Conservation (phyloP, 2,797 vertebrate species). For the Rhadinocentrus ornatus region DNA sequence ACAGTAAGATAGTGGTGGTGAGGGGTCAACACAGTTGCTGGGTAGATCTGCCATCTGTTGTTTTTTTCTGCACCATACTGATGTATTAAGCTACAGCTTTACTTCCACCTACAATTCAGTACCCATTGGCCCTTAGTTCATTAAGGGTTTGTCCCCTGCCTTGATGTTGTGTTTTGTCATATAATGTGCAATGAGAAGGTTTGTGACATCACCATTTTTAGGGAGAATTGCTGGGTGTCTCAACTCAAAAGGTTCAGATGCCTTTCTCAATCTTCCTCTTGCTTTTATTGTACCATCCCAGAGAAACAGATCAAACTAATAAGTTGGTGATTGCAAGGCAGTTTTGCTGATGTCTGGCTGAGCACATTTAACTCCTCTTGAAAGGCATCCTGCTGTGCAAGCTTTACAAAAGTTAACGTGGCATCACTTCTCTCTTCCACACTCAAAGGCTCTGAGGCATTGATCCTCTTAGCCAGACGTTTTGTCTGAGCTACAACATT, state of each 20-base stretch:
- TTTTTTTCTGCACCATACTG: neutral
- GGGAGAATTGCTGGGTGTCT: constrained; percentile 34
- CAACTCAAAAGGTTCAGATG: neutral
- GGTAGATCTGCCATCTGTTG: neutral
- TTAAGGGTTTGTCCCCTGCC: constrained; percentile 23
- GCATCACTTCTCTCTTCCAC: constrained; percentile 20
- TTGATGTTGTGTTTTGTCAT: constrained; percentile 33
- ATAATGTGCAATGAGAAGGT: constrained; percentile 10
- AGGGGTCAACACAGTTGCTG: neutral
- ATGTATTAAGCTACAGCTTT: neutral
- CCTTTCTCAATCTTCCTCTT: constrained; percentile 16
- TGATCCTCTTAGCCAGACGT: neutral
- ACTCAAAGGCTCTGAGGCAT: neutral
- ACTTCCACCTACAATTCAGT: constrained; percentile 8
- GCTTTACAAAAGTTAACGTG: neutral
- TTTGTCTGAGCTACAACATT: constrained; percentile 19
- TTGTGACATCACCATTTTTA: neutral
- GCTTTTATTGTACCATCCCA: constrained; percentile 21
- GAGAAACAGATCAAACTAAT: constrained; percentile 22
- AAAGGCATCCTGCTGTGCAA: constrained; percentile 27
- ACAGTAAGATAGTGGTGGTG: neutral
- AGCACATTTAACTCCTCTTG: constrained; percentile 19
- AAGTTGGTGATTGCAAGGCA: constrained; percentile 13
- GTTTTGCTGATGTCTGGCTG: constrained; percentile 3
- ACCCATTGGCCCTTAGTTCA: constrained; percentile 22